A percentile compares a stretch with the other conserved stretches of the same genome.
Evolutionary conservation across 2,113 vertebrate genomes (phyloP).

Genomic region (Elanoides forficatus): DNA sequence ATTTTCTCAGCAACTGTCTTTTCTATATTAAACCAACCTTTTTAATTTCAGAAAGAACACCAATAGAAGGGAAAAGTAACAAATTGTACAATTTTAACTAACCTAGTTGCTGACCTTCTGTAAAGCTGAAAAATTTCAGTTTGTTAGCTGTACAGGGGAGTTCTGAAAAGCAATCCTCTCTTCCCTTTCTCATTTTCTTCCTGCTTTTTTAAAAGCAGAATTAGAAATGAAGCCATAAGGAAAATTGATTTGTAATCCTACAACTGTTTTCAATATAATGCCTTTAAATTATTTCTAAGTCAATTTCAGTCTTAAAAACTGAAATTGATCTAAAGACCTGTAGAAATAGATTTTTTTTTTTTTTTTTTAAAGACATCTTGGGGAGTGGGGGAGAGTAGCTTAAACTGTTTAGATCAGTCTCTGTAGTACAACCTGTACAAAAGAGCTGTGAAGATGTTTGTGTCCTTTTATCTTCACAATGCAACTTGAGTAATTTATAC

Average conservation of each 20-base stretch:
- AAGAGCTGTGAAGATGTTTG: neutral
- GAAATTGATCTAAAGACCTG: neutral
- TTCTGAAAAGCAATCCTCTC: neutral
- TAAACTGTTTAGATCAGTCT: neutral
- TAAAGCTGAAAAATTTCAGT: neutral
- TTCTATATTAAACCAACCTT: neutral
- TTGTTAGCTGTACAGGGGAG: neutral
- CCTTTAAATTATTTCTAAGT: neutral
- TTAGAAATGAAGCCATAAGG: neutral
- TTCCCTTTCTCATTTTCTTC: neutral
- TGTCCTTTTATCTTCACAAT: neutral
- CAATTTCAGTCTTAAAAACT: neutral
- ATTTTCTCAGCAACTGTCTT: neutral
- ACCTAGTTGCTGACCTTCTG: neutral
- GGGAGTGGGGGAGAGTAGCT: neutral
- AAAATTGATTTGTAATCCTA: neutral
- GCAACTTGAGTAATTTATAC: neutral
- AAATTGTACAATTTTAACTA: neutral
- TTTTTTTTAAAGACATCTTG: neutral
- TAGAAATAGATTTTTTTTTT: neutral
- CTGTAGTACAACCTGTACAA: neutral
- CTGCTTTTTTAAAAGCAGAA: too few species aligned
- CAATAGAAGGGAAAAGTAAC: neutral
- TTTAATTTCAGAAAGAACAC: neutral
- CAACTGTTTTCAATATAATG: neutral